Conservation (phyloP, 2,888 invertebrate genomes). For the Merodon equestris region DNA sequence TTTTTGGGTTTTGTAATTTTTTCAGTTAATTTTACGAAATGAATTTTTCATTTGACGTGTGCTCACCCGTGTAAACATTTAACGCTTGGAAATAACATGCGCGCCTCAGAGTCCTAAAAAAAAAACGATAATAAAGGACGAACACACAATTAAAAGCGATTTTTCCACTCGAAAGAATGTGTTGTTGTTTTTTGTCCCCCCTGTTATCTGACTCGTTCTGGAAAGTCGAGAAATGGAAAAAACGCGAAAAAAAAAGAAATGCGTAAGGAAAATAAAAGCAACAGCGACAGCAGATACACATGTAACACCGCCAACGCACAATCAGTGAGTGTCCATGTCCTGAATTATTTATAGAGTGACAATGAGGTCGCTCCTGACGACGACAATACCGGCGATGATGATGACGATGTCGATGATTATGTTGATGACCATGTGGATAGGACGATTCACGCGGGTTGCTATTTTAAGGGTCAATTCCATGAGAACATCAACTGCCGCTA, state of each 20-base stretch:
- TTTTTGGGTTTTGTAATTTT: constrained; percentile 41
- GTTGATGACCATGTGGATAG: constrained; percentile 38
- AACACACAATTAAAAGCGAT: constrained; percentile 64
- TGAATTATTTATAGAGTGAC: constrained; percentile 67
- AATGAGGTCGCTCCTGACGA: constrained; percentile 44
- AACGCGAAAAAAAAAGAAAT: constrained; percentile 25
- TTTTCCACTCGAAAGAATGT: constrained; percentile 46
- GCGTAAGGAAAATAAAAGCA: constrained; percentile 24
- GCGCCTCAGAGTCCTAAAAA: constrained; percentile 36
- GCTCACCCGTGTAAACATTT: constrained; percentile 69
- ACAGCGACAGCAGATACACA: constrained; percentile 51
- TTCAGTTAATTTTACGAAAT: constrained; percentile 67
- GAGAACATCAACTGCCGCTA: not conserved
- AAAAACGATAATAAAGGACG: constrained; percentile 47
- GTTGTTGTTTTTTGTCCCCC: no score
- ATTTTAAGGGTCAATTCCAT: constrained; percentile 54
- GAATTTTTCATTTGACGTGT: constrained; percentile 68
- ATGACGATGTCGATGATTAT: constrained; percentile 10
- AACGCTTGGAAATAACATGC: constrained; percentile 59
- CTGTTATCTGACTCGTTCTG: not conserved
- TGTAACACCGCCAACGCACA: constrained; percentile 66
- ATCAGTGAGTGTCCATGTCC: constrained; percentile 63
- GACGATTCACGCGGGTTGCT: constrained; percentile 40
- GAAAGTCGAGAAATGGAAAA: constrained; percentile 5
- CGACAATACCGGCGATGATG: constrained; percentile 29